Base-by-base conservation (phyloP, 2,113 vertebrate species). In the Dissostichus mawsoni region DNA sequence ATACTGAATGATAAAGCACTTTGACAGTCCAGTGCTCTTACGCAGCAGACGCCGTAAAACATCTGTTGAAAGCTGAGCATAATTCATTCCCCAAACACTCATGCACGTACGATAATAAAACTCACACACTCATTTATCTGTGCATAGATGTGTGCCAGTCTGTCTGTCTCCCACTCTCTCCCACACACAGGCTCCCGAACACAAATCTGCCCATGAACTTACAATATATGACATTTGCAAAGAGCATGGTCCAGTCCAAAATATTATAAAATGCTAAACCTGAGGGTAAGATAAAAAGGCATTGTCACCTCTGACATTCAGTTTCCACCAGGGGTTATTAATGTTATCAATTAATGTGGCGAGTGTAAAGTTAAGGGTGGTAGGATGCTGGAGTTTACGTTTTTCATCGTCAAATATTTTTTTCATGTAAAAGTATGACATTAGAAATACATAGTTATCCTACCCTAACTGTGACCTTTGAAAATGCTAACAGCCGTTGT, bases 11-110 rank as follows among this genome's bases (percentile, higher is more conserved):
- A 94, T 92, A 75, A 90, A 95, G 80, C 78, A 85, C 76, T 80
- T 63, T 88, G 85, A 88, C 87, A 91, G 84, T 89, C 82, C 82
- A 57, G 71, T 86, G 77, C 82, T 85, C 80, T 90, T 92, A 88
- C 59, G 14, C 86, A 52, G 75, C 64, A 74, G 53, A 75, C 41
- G 48, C 82, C 67, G 56, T 93, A 92, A 92, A 93, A 84, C 85
- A 89, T 87, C 70, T 82, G 65, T 61, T 88, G 89, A 93, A 91
- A 89, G 92, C 77, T 78, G 56, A 52, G 53, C 65, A 84, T 92
- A 92, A 92, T 77, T 85, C 78, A 82, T 84, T 62, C 47, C 58
- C 69, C 56, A 83, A 83, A 76, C 79, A 74, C 74, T 83, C 79
- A 17, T 52, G 70, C 87, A 81, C 47, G 45, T 52, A 69, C 16